A percentile compares a stretch with the other conserved stretches of the same genome.
Evolutionary conservation across 2,797 vertebrate species (phyloP).

Genomic region (Crenichthys baileyi): DNA sequence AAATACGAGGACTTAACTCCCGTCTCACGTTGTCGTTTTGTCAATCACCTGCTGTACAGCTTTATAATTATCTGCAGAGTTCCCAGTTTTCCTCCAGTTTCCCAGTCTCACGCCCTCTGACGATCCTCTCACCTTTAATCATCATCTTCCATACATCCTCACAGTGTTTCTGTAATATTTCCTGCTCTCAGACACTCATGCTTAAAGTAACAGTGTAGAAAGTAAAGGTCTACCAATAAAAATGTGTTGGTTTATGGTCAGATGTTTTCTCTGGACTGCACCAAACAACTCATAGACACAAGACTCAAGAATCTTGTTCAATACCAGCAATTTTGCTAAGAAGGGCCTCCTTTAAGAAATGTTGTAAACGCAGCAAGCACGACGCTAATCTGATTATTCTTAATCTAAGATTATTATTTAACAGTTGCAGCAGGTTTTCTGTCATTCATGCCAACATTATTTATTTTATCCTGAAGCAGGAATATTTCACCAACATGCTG

Average conservation of each 20-base stretch:
- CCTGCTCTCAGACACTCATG: background rate
- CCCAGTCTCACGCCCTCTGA: slow-evolving; percentile 40
- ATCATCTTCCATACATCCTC: slow-evolving; percentile 24
- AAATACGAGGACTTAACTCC: slow-evolving; percentile 21
- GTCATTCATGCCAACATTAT: too few species aligned
- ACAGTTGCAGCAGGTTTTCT: too few species aligned
- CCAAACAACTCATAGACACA: too few species aligned
- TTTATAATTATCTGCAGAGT: slow-evolving; percentile 51
- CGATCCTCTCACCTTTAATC: slow-evolving; percentile 38
- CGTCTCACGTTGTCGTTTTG: slow-evolving; percentile 21
- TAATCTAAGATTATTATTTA: too few species aligned
- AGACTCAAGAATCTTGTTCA: too few species aligned
- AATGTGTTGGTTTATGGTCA: background rate
- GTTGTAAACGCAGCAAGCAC: too few species aligned
- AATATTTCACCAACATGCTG: too few species aligned
- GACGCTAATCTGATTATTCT: too few species aligned
- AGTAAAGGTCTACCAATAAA: background rate
- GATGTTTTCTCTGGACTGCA: background rate
- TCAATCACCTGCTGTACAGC: slow-evolving; percentile 47
- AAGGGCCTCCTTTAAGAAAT: too few species aligned
- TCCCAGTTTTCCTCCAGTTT: slow-evolving; percentile 51
- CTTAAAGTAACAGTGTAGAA: background rate
- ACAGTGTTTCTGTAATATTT: background rate
- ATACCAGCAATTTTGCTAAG: too few species aligned
- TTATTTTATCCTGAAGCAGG: too few species aligned